Evolutionary conservation across 2,888 invertebrate genomes (phyloP), one percentile per base, ranked within the genome.

Genomic region (Cerceris rybyensis): DNA sequence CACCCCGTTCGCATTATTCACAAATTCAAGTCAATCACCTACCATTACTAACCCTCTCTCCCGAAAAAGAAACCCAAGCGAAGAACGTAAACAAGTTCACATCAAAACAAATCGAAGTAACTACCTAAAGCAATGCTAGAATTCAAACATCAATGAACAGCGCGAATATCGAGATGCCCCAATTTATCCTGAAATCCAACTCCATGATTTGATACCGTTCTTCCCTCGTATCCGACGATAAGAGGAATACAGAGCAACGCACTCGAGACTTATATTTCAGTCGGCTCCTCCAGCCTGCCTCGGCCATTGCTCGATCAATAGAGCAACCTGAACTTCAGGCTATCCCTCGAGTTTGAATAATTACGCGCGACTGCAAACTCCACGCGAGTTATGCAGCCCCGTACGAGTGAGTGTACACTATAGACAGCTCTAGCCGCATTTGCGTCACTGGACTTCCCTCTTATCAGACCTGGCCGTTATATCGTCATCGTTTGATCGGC

Each of bases 331-430:
- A 84, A 82, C 84, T 78, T 65, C 73, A 70, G 64, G 49, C 66
- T 78, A 81, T 74, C 75, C 71, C 63, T 43, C 42, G 67, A 74
- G 80, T 81, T 84, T 81, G 78, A 84, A 83, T 83, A 83, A 84
- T 83, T 84, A 81, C 81, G 71, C 11, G 70, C 66, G 73, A 78
- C 72, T 84, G 69, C 83, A 17, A 66, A 74, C 67, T 72, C 58
- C 39, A n/a, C 17, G 55, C 42, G 63, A 70, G 69, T 77, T 82
- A 65, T 74, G 66, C 54, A 42, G 11, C 63, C 13, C 55, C 43
- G n/a, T 28, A 28, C 28, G 28, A 28, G 28, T 28, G n/a, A n/a
- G n/a, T 7, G 50, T 6, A 13, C 50, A 13, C 9, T 83, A 72
- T 80, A 80, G 74, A 63, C 67, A 14, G 28, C 39, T 11, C 17